These are phyloP conservation scores for Temnothorax curvispinosus DNA, from an alignment of 1,140 invertebrate species.

Conservation along the genomic window DNA sequence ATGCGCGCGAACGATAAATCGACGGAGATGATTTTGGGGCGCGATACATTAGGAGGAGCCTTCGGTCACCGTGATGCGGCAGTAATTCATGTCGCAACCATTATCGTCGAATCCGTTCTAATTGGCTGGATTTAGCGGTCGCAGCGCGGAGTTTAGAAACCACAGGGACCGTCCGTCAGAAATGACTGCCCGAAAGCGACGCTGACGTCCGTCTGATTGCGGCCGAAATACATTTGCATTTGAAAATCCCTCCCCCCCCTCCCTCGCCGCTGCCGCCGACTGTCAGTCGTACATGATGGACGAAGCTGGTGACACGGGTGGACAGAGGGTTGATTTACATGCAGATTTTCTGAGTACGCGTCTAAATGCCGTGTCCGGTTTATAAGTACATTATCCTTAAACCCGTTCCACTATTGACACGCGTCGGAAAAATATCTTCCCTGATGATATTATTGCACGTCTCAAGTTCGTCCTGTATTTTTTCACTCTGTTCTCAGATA, in stretches of 20 bases:
- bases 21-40: slow-evolving; percentile 23
- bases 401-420: background rate
- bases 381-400: background rate
- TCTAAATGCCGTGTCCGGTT: background rate
- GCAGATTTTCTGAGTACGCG: slow-evolving; percentile 60
- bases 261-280: slow-evolving; percentile 39
- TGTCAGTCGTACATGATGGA: slow-evolving; percentile 64
- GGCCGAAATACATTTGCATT: slow-evolving; percentile 71
- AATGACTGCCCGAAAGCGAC: slow-evolving; percentile 53
- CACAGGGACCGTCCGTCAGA: slow-evolving; percentile 44
- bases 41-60: slow-evolving; percentile 19
- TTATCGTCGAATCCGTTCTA: slow-evolving; percentile 64
- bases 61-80: background rate
- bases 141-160: slow-evolving; percentile 58
- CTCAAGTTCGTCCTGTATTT: background rate
- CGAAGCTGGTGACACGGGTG: slow-evolving; percentile 63
- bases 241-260: slow-evolving; percentile 42
- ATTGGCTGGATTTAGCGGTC: slow-evolving; percentile 60
- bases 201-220: slow-evolving; percentile 56
- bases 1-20: slow-evolving; percentile 19
- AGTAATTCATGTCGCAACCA: slow-evolving; percentile 50
- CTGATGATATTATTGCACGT: background rate
- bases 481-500: background rate
- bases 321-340: slow-evolving; percentile 60
- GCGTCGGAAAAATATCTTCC: background rate